Evolutionary conservation across 2,888 invertebrate species (phyloP).

Genomic region (Danaus chrysippus): DNA sequence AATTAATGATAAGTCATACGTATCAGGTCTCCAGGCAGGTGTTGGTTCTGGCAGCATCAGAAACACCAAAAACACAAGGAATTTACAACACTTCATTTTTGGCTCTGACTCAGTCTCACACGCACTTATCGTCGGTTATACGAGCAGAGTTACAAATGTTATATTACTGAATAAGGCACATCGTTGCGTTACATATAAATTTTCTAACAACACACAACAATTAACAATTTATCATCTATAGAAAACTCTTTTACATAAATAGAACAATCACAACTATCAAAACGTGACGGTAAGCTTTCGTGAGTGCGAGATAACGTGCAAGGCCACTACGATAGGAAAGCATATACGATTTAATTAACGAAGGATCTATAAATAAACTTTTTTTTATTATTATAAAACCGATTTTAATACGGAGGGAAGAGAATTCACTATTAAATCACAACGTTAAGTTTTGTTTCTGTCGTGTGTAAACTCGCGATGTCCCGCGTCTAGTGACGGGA

Average conservation of each 20-base stretch:
- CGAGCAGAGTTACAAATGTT: constrained; percentile 37
- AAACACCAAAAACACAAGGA: constrained; percentile 51
- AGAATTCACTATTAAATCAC: constrained; percentile 28
- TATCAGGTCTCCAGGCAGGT: constrained; percentile 53
- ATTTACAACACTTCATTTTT: constrained; percentile 56
- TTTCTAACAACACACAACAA: constrained; percentile 38
- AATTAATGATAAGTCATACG: constrained; percentile 24
- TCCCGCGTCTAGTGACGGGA: constrained; percentile 32
- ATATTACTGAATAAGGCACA: constrained; percentile 68
- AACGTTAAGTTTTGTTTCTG: constrained; percentile 32
- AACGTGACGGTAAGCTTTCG: constrained; percentile 47
- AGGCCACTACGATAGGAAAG: constrained; percentile 63
- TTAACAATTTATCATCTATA: constrained; percentile 23
- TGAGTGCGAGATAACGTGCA: constrained; percentile 55
- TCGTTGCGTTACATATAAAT: constrained; percentile 45
- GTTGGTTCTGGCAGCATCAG: constrained; percentile 57
- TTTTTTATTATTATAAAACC: constrained; percentile 26
- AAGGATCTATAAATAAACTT: constrained; percentile 51
- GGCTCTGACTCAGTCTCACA: constrained; percentile 51
- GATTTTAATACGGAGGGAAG: constrained; percentile 28
- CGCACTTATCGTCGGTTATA: constrained; percentile 38
- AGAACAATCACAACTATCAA: constrained; percentile 32
- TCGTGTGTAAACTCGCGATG: constrained; percentile 18
- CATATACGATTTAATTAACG: constrained; percentile 49
- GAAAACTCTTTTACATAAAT: constrained; percentile 29